Evolutionary conservation across 2,888 invertebrate species (phyloP).

Genomic region (Cataglyphis livida): DNA sequence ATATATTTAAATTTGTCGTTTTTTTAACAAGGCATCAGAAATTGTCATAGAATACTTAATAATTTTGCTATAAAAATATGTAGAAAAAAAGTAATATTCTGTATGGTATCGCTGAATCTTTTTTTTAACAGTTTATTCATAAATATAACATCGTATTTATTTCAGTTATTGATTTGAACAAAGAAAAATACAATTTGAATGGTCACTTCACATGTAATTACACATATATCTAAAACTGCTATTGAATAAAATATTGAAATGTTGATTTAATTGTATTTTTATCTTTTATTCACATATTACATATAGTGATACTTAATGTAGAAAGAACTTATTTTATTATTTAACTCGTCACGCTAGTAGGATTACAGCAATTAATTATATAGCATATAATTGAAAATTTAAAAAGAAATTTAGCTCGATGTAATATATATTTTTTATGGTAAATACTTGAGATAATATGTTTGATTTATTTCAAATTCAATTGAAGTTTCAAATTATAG

Average conservation of each 20-base stretch:
- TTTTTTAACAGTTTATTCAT: not conserved
- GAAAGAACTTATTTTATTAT: not conserved
- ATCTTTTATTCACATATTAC: conserved; percentile 6
- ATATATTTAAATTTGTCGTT: not conserved
- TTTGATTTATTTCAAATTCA: not conserved
- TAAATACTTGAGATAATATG: not conserved
- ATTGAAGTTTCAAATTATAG: not conserved
- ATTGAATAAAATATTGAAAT: not conserved
- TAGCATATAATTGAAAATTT: not conserved
- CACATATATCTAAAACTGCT: not conserved
- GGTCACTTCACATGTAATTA: not conserved
- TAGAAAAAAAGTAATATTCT: conserved; percentile 58
- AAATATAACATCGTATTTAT: not conserved
- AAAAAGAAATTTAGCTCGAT: not conserved
- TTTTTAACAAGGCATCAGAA: conserved; percentile 67
- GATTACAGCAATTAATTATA: not conserved
- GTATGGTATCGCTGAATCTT: conserved; percentile 42
- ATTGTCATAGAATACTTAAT: conserved; percentile 70
- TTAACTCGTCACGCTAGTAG: not conserved
- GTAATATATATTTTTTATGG: not conserved
- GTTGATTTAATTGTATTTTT: not conserved
- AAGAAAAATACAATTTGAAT: not conserved
- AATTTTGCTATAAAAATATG: conserved; percentile 64
- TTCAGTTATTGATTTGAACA: not conserved
- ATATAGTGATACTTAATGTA: not conserved